These are phyloP conservation scores for Epicampocera succincta DNA, from an alignment of 2,888 invertebrate species.

Conservation along the genomic window DNA sequence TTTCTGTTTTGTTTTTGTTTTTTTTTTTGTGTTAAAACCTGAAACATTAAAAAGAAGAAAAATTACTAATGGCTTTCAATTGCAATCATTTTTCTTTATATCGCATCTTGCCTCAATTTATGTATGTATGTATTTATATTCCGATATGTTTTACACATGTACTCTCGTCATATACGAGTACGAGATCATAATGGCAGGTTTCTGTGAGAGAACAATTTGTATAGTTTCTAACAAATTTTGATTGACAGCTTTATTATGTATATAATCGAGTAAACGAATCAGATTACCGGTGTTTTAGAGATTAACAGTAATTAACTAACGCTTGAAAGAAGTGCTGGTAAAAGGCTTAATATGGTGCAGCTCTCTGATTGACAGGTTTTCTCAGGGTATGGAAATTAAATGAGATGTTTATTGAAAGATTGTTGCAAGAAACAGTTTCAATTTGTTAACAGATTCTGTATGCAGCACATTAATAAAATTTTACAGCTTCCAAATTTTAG, in stretches of 20 bases:
- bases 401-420: background rate
- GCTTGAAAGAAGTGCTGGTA: conserved; percentile 24
- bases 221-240: conserved; percentile 10
- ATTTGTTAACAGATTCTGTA: too few relatives aligned
- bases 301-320: conserved; percentile 39
- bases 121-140: background rate
- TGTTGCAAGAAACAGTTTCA: too few relatives aligned
- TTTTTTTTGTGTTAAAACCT: conserved; percentile 53
- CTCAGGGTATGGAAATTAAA: background rate
- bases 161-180: too few relatives aligned
- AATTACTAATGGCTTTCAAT: conserved; percentile 61
- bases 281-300: conserved; percentile 14
- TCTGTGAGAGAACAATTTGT: too few relatives aligned
- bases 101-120: conserved; percentile 15
- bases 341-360: conserved; percentile 7
- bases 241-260: conserved; percentile 35
- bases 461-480: too few relatives aligned
- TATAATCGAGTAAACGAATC: conserved; percentile 14
- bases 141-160: too few relatives aligned
- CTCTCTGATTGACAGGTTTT: conserved; percentile 46
- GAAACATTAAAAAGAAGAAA: conserved; percentile 48
- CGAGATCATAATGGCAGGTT: too few relatives aligned
- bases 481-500: too few relatives aligned
- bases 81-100: conserved; percentile 46
- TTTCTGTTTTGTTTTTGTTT: conserved; percentile 1